Conservation (phyloP, 2,888 invertebrate genomes). For the Thecocarcelia acutangulata region DNA sequence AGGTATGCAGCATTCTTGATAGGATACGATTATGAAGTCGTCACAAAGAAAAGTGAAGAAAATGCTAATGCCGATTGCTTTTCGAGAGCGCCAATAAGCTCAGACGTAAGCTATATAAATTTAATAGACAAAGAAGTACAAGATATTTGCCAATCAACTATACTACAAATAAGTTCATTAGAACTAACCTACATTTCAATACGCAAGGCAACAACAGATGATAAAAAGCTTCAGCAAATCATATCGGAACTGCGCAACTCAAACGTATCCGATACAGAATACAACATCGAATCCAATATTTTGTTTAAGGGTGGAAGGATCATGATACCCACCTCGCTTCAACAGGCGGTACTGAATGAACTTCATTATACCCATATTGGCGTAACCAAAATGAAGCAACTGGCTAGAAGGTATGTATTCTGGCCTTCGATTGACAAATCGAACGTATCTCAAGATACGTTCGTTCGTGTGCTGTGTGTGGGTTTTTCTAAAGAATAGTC, state of each 20-base stretch:
- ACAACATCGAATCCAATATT: no score
- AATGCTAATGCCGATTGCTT: constrained; percentile 9
- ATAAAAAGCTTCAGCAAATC: no score
- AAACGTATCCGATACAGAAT: no score
- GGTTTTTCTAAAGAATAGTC: no score
- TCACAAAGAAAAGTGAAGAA: neutral
- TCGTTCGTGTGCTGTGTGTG: neutral
- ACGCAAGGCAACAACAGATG: no score
- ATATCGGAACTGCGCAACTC: no score
- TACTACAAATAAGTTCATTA: neutral
- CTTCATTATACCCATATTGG: no score
- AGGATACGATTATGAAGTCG: constrained; percentile 2
- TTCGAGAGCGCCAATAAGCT: neutral
- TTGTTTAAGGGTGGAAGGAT: no score
- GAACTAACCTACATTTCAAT: constrained; percentile 4
- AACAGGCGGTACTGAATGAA: no score
- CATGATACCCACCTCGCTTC: no score
- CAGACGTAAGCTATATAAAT: neutral
- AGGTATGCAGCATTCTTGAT: constrained; percentile 6
- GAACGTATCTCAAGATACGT: neutral
- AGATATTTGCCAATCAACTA: neutral
- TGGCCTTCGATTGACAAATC: neutral
- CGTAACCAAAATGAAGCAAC: no score
- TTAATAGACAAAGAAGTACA: neutral
- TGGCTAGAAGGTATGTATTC: neutral